Conservation (phyloP, 2,113 vertebrate genomes). For the Xenopus laevis region DNA sequence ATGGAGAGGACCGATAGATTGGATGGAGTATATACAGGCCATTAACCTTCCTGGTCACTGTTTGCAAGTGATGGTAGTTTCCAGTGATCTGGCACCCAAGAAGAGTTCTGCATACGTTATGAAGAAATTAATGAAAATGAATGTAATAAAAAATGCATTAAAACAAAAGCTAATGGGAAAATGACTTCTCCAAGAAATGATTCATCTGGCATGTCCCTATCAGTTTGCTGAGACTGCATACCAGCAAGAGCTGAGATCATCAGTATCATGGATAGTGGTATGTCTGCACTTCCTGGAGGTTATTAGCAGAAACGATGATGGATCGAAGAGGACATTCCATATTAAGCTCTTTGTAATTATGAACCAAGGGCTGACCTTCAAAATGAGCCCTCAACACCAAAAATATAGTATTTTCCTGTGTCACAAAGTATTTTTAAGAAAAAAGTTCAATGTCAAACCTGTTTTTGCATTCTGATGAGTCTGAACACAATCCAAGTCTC, state of each 20-base stretch:
- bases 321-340: constrained; percentile 16
- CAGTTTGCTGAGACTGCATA: constrained; percentile 41
- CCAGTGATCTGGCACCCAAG: constrained; percentile 10
- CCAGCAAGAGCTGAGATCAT: constrained; percentile 35
- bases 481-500: constrained; percentile 30
- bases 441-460: neutral
- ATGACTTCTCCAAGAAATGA: constrained; percentile 43
- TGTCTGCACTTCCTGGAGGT: constrained; percentile 29
- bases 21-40: constrained; percentile 20
- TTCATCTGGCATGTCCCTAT: constrained; percentile 41
- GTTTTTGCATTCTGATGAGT: constrained; percentile 6
- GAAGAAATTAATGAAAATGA: constrained; percentile 38
- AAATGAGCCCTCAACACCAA: constrained; percentile 9
- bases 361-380: constrained; percentile 2
- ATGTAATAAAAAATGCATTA: constrained; percentile 45
- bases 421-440: neutral
- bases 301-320: constrained; percentile 27
- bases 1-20: neutral
- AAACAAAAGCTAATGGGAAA: constrained; percentile 43
- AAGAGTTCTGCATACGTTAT: constrained; percentile 25
- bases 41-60: constrained; percentile 38
- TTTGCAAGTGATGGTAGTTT: constrained; percentile 18
- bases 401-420: constrained; percentile 3
- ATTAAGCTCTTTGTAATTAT: constrained; percentile 9
- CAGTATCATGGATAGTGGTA: constrained; percentile 21